These are phyloP conservation scores for Eurytoma adleriae DNA, from an alignment of 2,888 invertebrate genomes.

Conservation along the genomic window DNA sequence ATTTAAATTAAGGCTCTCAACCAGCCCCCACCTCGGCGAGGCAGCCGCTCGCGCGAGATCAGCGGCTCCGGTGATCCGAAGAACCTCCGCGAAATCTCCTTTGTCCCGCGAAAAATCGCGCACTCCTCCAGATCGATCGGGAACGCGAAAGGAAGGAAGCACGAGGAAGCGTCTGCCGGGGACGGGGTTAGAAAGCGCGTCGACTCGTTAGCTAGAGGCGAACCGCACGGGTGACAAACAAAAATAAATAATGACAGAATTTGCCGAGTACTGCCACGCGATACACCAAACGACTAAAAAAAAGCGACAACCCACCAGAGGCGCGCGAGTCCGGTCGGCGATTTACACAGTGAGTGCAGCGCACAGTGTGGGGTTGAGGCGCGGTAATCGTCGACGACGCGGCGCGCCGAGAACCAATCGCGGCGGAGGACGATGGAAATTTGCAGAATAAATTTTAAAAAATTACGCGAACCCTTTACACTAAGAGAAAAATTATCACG, in stretches of 20 bases:
- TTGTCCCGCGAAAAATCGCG: no score
- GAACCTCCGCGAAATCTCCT: no score
- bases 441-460: background rate
- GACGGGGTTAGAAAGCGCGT: background rate
- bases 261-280: conserved; percentile 60
- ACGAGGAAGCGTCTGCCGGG: no score
- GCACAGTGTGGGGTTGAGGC: background rate
- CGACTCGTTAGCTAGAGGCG: background rate
- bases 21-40: background rate
- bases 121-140: no score
- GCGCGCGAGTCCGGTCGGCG: conserved; percentile 35
- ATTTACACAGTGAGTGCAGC: background rate
- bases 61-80: no score
- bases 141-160: no score
- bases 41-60: background rate
- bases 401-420: conserved; percentile 4
- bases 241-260: background rate
- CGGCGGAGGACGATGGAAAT: background rate
- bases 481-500: conserved; percentile 15
- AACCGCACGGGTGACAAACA: no score
- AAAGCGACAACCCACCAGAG: conserved; percentile 28
- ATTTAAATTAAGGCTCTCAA: conserved; percentile 21
- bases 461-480: background rate
- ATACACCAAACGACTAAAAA: conserved; percentile 55
- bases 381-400: background rate